Percentiles rank a stretch among this genome's conserved stretches.
phyloP scores from a whole-genome alignment of 1,140 invertebrate species.

The Neodiprion lecontei region DNA sequence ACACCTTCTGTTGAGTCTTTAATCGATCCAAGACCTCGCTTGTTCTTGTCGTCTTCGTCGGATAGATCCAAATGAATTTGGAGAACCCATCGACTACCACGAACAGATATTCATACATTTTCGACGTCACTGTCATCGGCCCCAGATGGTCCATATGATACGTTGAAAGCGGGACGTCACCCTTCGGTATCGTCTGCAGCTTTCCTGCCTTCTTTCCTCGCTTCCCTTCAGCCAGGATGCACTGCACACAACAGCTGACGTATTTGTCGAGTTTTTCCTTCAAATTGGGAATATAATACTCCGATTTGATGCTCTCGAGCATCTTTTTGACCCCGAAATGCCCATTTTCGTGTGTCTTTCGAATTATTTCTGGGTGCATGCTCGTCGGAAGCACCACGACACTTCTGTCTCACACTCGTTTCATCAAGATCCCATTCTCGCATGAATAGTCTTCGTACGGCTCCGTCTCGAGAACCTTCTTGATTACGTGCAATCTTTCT shows the following conservation, averaged over 20 bases:
- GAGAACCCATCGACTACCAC: slow-evolving; percentile 40
- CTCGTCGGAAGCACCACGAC: slow-evolving; percentile 33
- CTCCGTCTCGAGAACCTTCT: slow-evolving; percentile 12
- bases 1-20: slow-evolving; percentile 19
- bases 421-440: slow-evolving; percentile 31
- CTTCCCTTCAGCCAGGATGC: slow-evolving; percentile 20
- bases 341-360: slow-evolving; percentile 32
- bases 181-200: slow-evolving; percentile 31
- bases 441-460: slow-evolving; percentile 27
- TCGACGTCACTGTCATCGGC: slow-evolving; percentile 20
- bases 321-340: slow-evolving; percentile 35
- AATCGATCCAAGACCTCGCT: slow-evolving; percentile 23
- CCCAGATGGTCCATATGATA: slow-evolving; percentile 33
- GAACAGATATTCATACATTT: slow-evolving; percentile 36
- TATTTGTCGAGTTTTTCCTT: slow-evolving; percentile 26
- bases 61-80: slow-evolving; percentile 30
- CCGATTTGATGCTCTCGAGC: slow-evolving; percentile 18
- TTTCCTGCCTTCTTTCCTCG: slow-evolving; percentile 27
- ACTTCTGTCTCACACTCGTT: slow-evolving; percentile 23
- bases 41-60: slow-evolving; percentile 24
- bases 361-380: slow-evolving; percentile 32
- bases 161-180: slow-evolving; percentile 25
- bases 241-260: slow-evolving; percentile 33
- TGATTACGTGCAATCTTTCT: slow-evolving; percentile 13
- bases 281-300: slow-evolving; percentile 36